Evolutionary conservation across 2,888 invertebrate species (phyloP).

Genomic region (Ischnura elegans): DNA sequence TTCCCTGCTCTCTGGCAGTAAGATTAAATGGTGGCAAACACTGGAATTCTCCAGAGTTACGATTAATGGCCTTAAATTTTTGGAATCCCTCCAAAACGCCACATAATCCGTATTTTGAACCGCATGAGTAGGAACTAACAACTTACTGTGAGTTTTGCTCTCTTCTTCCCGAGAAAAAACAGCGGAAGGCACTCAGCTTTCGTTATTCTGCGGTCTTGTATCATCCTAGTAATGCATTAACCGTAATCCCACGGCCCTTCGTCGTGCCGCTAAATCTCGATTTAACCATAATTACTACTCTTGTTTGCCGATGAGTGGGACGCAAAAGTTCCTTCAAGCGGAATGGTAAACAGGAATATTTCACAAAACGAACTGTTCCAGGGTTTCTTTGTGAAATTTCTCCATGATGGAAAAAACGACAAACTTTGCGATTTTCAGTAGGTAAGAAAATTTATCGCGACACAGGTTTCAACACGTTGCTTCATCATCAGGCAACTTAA

Average conservation of each 20-base stretch:
- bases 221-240: neutral
- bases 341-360: neutral
- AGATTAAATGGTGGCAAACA: neutral
- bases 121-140: neutral
- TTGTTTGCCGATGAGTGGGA: neutral
- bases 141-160: neutral
- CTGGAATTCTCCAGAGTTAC: neutral
- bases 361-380: neutral
- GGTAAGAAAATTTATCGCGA: no score
- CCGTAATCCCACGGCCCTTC: neutral
- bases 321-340: neutral
- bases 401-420: no score
- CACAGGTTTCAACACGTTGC: no score
- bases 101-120: neutral
- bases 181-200: neutral
- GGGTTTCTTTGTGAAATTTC: no score
- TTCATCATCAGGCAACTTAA: no score
- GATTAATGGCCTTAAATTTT: neutral
- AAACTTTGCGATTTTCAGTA: no score
- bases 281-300: neutral
- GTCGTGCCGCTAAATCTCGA: neutral
- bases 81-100: neutral
- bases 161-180: neutral
- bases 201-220: neutral
- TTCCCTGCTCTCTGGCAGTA: neutral